Percentiles rank a stretch among this genome's conserved stretches.
These are phyloP conservation scores for Aphidoletes aphidimyza DNA, from an alignment of 2,888 invertebrate species.

Conservation along the genomic window DNA sequence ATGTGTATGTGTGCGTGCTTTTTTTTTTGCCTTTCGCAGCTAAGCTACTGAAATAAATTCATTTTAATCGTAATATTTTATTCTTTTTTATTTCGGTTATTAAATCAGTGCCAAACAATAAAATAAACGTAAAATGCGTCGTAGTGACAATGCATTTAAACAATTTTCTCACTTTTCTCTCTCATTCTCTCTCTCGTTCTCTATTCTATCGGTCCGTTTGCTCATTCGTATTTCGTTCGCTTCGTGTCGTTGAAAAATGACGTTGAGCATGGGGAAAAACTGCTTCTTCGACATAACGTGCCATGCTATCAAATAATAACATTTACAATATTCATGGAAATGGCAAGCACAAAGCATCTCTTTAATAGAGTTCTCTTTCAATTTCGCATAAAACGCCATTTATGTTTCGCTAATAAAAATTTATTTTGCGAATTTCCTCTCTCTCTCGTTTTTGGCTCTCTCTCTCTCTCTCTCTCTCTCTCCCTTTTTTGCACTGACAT, in stretches of 20 bases:
- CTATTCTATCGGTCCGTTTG: neutral
- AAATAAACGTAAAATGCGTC: slow-evolving; percentile 32
- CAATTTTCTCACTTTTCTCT: neutral
- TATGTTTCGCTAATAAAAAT: slow-evolving; percentile 49
- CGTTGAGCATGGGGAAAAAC: too few species aligned
- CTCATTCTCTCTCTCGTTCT: neutral
- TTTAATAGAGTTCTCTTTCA: slow-evolving; percentile 48
- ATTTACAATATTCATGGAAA: slow-evolving; percentile 48
- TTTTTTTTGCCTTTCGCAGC: neutral
- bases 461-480: too few species aligned
- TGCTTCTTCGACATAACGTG: neutral
- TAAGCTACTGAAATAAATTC: slow-evolving; percentile 18
- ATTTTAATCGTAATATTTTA: slow-evolving; percentile 46
- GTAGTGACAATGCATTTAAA: slow-evolving; percentile 16
- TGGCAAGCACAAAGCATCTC: slow-evolving; percentile 27
- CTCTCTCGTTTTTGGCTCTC: too few species aligned
- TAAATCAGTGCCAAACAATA: slow-evolving; percentile 51
- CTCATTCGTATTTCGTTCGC: neutral
- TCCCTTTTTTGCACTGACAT: too few species aligned
- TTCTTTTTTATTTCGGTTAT: slow-evolving; percentile 49
- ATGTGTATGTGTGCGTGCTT: neutral
- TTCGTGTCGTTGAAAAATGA: too few species aligned
- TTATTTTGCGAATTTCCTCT: too few species aligned
- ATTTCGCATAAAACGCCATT: slow-evolving; percentile 46
- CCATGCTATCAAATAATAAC: slow-evolving; percentile 36